These are phyloP conservation scores for Platalea minor DNA, from an alignment of 2,797 vertebrate genomes.

Conservation along the genomic window DNA sequence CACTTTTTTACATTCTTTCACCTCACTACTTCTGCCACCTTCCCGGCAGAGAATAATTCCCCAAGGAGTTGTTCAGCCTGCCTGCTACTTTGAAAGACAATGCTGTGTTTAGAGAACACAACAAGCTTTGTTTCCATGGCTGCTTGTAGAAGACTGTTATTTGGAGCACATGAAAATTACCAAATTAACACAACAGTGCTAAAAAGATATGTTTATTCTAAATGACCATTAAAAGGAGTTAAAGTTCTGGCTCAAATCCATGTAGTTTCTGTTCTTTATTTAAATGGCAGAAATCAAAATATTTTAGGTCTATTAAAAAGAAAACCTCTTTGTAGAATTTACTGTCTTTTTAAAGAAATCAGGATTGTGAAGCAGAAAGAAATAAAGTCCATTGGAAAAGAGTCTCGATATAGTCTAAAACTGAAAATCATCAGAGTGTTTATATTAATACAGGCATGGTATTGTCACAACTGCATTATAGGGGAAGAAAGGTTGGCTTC, in stretches of 20 bases:
- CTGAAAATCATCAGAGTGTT: not conserved
- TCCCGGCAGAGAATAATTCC: not conserved
- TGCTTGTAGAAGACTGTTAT: not conserved
- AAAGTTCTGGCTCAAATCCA: not conserved
- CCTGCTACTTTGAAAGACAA: not conserved
- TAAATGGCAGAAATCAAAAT: not conserved
- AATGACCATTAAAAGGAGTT: not conserved
- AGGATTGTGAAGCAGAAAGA: not conserved
- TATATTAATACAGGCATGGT: not conserved
- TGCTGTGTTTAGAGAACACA: slow-evolving; percentile 4
- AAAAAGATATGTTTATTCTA: not conserved
- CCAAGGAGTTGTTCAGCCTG: not conserved
- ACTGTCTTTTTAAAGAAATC: not conserved
- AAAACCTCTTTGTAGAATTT: not conserved
- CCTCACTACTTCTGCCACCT: not conserved
- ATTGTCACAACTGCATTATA: not conserved
- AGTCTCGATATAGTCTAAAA: not conserved
- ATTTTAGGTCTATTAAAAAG: not conserved
- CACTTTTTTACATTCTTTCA: not conserved
- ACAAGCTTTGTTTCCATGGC: not conserved
- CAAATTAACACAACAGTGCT: not conserved
- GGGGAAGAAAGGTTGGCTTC: not conserved
- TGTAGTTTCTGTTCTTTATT: not conserved
- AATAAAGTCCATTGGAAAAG: not conserved
- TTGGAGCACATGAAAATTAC: not conserved